phyloP scores from a whole-genome alignment of 2,888 invertebrate genomes.

The Phasia obesa region DNA sequence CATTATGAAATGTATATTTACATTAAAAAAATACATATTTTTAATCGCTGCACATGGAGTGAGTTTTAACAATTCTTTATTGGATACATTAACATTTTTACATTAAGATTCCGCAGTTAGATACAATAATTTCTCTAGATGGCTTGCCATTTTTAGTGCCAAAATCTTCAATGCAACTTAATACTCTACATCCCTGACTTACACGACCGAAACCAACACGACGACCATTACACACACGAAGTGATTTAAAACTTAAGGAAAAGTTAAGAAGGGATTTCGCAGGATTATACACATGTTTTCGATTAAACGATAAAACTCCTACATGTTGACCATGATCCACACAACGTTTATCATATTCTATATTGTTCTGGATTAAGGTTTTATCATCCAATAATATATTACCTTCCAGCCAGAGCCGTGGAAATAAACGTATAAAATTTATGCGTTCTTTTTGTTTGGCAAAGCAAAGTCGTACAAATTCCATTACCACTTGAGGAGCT shows the following conservation, averaged over 20 bases:
- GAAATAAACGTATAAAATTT: slow-evolving; percentile 73
- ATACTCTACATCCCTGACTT: slow-evolving; percentile 73
- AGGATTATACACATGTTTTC: slow-evolving; percentile 57
- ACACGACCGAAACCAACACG: slow-evolving; percentile 78
- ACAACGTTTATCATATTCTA: slow-evolving; percentile 73
- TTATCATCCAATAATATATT: slow-evolving; percentile 57
- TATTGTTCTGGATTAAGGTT: slow-evolving; percentile 26
- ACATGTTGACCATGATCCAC: slow-evolving; percentile 68
- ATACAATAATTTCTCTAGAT: slow-evolving; percentile 73
- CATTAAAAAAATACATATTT: no score
- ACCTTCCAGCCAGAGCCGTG: slow-evolving; percentile 76
- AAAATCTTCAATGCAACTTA: slow-evolving; percentile 74
- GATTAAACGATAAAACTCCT: slow-evolving; percentile 72
- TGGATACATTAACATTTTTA: no score
- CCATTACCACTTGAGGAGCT: slow-evolving; percentile 75
- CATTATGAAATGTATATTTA: no score
- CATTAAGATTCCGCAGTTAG: slow-evolving; percentile 73
- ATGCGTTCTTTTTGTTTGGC: slow-evolving; percentile 52
- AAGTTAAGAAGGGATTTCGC: slow-evolving; percentile 72
- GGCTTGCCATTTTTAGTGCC: slow-evolving; percentile 77
- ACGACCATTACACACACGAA: slow-evolving; percentile 75
- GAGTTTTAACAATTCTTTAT: no score
- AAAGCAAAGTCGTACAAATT: slow-evolving; percentile 74
- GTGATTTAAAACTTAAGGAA: slow-evolving; percentile 76
- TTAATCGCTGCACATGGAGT: no score